phyloP scores from a whole-genome alignment of 2,797 vertebrate genomes.

The Netta rufina region DNA sequence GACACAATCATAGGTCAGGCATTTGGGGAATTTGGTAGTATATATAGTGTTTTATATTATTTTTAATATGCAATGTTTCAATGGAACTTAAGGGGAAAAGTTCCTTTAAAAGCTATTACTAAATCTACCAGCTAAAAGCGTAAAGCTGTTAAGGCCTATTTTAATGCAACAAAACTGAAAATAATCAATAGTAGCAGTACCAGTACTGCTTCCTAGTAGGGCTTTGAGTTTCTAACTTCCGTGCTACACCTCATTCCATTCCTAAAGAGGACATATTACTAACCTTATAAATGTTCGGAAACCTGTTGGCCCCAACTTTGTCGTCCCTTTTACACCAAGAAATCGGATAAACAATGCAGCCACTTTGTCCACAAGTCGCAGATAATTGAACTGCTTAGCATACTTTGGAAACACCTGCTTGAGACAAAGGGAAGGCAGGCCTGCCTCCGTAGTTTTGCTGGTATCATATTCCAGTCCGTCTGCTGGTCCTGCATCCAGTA shows the following conservation, averaged over 20 bases:
- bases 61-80: neutral
- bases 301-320: constrained; percentile 91
- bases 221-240: neutral
- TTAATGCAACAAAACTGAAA: neutral
- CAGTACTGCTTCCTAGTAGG: fast-evolving
- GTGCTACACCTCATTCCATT: fast-evolving
- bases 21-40: neutral
- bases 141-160: fast-evolving
- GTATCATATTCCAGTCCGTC: constrained; percentile 19
- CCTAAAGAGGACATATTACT: neutral
- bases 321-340: constrained; percentile 92
- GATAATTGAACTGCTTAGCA: constrained; percentile 89
- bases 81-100: neutral
- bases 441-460: neutral
- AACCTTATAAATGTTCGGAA: constrained; percentile 96
- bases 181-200: neutral
- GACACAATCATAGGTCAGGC: fast-evolving
- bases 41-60: fast-evolving
- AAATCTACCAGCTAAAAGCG: fast-evolving
- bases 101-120: neutral
- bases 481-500: constrained; percentile 6
- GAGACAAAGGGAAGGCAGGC: constrained; percentile 87
- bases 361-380: constrained; percentile 90
- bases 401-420: constrained; percentile 98
- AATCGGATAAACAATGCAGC: constrained; percentile 91